phyloP scores from a whole-genome alignment of 2,888 invertebrate genomes.

The Thymelicus lineola region DNA sequence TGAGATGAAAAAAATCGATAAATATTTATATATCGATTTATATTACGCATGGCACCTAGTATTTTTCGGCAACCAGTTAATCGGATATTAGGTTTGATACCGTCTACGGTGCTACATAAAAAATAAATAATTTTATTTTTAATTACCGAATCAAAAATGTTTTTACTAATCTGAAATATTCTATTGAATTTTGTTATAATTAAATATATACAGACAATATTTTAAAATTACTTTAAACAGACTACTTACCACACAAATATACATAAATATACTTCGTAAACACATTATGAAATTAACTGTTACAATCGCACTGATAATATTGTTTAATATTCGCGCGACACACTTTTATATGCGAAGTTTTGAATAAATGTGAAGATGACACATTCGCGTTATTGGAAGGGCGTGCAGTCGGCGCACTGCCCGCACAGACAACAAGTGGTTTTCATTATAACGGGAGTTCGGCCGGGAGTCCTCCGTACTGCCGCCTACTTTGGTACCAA shows the following conservation, averaged over 20 bases:
- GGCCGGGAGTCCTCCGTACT: constrained; percentile 74
- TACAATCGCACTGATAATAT: constrained; percentile 57
- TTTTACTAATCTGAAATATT: no score
- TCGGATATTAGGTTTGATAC: no score
- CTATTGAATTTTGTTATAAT: no score
- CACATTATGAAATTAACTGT: constrained; percentile 68
- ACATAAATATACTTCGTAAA: constrained; percentile 64
- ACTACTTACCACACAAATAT: constrained; percentile 70
- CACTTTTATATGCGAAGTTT: constrained; percentile 75
- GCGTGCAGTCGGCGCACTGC: constrained; percentile 84
- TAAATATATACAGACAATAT: constrained; percentile 8
- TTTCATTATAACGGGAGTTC: constrained; percentile 82
- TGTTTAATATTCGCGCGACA: constrained; percentile 53
- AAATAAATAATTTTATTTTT: no score
- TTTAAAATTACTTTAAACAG: constrained; percentile 9
- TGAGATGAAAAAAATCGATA: no score
- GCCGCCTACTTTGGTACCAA: constrained; percentile 51
- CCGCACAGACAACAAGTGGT: constrained; percentile 79
- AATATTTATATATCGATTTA: no score
- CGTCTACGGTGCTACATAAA: no score
- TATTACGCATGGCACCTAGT: no score
- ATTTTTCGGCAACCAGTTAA: no score
- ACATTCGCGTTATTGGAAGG: constrained; percentile 80
- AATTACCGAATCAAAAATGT: no score
- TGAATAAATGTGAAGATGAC: constrained; percentile 71